Evolutionary conservation across 2,888 invertebrate species (phyloP), one percentile per base, ranked within the genome.

Genomic region (Apodemia mormo): DNA sequence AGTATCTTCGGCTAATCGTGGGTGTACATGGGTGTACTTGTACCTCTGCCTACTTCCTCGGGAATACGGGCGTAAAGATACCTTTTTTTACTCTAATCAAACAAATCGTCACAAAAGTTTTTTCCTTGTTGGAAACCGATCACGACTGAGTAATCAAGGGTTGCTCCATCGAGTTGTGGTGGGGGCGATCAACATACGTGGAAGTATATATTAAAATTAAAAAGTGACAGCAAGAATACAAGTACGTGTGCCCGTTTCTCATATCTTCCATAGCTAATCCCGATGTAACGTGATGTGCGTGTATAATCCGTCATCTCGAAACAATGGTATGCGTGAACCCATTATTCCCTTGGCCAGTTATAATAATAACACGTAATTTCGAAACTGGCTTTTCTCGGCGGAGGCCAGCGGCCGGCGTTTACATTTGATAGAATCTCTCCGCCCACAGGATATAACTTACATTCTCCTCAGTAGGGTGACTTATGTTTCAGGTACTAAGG

Each of bases 291-390:
- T 33, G 61, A 61, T 61, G 12, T 61, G 30, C 30, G 61, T 14
- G 61, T 61, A 58, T 4, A 14, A 33, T 61, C 33, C 33, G 14
- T 61, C 61, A 33, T 61, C 61, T 61, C 33, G 61, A 61, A 61
- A 61, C 61, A 61, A 61, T 61, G 61, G 61, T 61, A 61, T 61
- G 61, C 61, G 33, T 61, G 61, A 61, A 61, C 61, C 61, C 61
- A 61, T 61, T 61, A 49, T 49, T 49, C 49, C 49, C 61, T 12
- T 61, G 33, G 61, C 30, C 33, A 61, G 61, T 30, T 61, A 61
- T 33, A 49, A 61, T 33, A 49, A 61, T 61, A 14, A 10, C 33
- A 61, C 61, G 33, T 61, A 61, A 33, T 61, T 49, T 61, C 12
- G 30, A 61, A 61, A 61, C 61, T 61, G 33, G 61, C 61, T 61